Evolutionary conservation across 1,140 invertebrate genomes (phyloP).

Genomic region (Zelostemma sp.): DNA sequence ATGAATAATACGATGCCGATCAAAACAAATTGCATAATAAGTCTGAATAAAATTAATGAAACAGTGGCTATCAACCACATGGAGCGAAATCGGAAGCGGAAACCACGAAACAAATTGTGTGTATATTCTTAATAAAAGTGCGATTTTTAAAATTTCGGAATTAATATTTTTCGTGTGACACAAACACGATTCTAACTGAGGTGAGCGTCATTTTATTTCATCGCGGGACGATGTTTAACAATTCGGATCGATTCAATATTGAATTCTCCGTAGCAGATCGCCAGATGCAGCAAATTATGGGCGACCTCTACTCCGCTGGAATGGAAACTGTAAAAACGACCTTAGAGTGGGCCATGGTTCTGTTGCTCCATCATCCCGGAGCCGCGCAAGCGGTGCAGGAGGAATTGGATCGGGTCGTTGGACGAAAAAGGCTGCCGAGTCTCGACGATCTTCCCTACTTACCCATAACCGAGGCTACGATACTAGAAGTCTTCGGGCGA

Average conservation of each 20-base stretch:
- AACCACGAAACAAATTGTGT: too few species aligned
- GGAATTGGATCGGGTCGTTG: constrained; percentile 90
- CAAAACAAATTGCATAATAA: neutral
- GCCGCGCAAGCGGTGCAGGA: constrained; percentile 86
- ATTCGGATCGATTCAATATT: too few species aligned
- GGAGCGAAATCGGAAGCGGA: too few species aligned
- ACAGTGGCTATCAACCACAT: too few species aligned
- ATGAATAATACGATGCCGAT: neutral
- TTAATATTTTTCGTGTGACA: too few species aligned
- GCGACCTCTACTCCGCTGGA: constrained; percentile 92
- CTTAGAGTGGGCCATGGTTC: constrained; percentile 88
- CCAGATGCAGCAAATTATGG: constrained; percentile 91
- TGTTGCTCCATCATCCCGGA: constrained; percentile 89
- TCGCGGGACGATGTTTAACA: too few species aligned
- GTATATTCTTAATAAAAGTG: too few species aligned
- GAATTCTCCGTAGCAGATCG: constrained; percentile 83
- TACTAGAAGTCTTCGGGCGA: constrained; percentile 85
- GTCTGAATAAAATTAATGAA: too few species aligned
- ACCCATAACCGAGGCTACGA: constrained; percentile 89
- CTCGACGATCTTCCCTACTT: constrained; percentile 86
- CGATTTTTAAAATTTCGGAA: too few species aligned
- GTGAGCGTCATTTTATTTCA: constrained; percentile 71
- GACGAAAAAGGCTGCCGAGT: constrained; percentile 82
- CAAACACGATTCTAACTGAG: too few species aligned
- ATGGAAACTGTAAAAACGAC: constrained; percentile 96